Evolutionary conservation across 2,797 vertebrate genomes (phyloP).

Genomic region (Micropoecilia bifurca): DNA sequence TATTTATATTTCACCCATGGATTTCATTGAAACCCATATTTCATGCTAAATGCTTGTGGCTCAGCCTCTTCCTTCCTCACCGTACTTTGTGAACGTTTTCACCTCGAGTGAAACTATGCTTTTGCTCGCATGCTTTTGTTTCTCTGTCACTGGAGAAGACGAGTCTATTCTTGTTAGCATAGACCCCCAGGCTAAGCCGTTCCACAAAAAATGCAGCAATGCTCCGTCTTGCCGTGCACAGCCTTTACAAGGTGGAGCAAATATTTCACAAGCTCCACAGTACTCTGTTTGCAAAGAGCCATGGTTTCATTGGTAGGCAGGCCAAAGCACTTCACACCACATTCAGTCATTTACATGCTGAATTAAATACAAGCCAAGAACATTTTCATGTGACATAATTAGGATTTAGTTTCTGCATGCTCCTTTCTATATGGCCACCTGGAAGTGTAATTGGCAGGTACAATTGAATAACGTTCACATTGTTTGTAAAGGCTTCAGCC

Average conservation of each 20-base stretch:
- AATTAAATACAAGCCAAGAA: not conserved
- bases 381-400: not conserved
- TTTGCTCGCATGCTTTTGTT: slow-evolving; percentile 53
- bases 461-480: not conserved
- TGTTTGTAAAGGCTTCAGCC: not conserved
- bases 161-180: slow-evolving; percentile 29
- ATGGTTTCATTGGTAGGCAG: not conserved
- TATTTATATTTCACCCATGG: not conserved
- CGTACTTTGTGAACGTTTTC: not conserved
- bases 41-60: not conserved
- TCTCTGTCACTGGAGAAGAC: slow-evolving; percentile 37
- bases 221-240: slow-evolving; percentile 48
- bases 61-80: not conserved
- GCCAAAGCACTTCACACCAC: no score
- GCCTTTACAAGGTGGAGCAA: slow-evolving; percentile 24
- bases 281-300: not conserved
- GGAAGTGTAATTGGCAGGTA: not conserved
- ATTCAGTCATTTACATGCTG: no score
- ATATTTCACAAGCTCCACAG: slow-evolving; percentile 17
- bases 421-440: not conserved
- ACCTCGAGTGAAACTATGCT: slow-evolving; percentile 41
- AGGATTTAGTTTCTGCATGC: not conserved
- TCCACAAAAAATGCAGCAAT: slow-evolving; percentile 55
- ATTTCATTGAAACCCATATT: not conserved
- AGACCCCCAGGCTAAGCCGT: slow-evolving; percentile 42